These are phyloP conservation scores for Laspeyria flexula DNA, from an alignment of 2,888 invertebrate genomes.

Conservation along the genomic window DNA sequence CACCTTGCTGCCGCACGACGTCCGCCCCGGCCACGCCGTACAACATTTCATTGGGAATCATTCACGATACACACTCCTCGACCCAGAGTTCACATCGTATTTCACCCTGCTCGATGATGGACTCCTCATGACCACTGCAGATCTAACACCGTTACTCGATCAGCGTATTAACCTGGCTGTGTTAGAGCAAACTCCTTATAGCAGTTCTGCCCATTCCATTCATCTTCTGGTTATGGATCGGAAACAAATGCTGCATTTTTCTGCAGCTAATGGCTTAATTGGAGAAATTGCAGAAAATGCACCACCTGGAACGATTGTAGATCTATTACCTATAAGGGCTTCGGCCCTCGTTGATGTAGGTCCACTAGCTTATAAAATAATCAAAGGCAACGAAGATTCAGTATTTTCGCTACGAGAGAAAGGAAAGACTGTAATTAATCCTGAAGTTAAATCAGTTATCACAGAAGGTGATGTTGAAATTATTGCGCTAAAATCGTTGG, in stretches of 20 bases:
- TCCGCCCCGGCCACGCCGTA: slow-evolving; percentile 95
- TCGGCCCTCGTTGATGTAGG: slow-evolving; percentile 88
- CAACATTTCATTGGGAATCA: slow-evolving; percentile 89
- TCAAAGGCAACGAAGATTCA: slow-evolving; percentile 90
- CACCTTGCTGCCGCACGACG: slow-evolving; percentile 94
- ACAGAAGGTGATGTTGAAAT: slow-evolving; percentile 89
- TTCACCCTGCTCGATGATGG: slow-evolving; percentile 96
- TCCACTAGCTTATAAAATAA: slow-evolving; percentile 92
- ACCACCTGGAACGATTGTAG: slow-evolving; percentile 89
- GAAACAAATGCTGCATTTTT: slow-evolving; percentile 92
- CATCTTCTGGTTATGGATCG: slow-evolving; percentile 94
- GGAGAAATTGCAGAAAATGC: slow-evolving; percentile 93
- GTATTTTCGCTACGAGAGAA: slow-evolving; percentile 91
- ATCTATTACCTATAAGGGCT: slow-evolving; percentile 90
- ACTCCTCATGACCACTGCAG: slow-evolving; percentile 95
- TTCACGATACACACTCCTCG: slow-evolving; percentile 86
- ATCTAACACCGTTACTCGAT: slow-evolving; percentile 92
- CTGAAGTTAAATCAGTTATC: slow-evolving; percentile 82
- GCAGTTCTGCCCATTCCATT: slow-evolving; percentile 92
- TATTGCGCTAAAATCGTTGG: slow-evolving; percentile 91
- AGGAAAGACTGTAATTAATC: slow-evolving; percentile 69
- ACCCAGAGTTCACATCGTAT: slow-evolving; percentile 93
- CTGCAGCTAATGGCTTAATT: slow-evolving; percentile 86
- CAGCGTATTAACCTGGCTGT: slow-evolving; percentile 93
- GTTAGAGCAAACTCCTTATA: slow-evolving; percentile 92